phyloP scores from a whole-genome alignment of 23 tunicate species.

The Diplosoma virens region DNA sequence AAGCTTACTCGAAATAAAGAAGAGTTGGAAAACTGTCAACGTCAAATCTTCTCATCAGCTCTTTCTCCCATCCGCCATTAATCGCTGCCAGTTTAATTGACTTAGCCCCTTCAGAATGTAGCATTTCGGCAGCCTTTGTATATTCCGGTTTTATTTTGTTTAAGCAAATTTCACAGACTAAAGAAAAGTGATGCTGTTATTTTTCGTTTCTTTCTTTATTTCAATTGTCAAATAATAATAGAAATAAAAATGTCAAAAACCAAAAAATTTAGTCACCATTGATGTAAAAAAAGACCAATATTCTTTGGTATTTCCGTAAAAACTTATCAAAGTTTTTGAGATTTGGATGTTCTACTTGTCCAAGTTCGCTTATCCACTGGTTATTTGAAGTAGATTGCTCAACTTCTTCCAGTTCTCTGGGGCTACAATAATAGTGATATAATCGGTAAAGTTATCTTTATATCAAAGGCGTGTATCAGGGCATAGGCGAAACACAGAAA shows the following conservation, averaged over 20 bases:
- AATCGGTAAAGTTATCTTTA: too few species aligned
- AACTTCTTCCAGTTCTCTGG: constrained; percentile 1
- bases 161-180: constrained; percentile 75
- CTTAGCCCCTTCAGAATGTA: constrained; percentile 8
- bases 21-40: constrained; percentile 75
- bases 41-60: constrained; percentile 27
- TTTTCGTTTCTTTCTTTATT: too few species aligned
- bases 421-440: too few species aligned
- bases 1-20: constrained; percentile 57
- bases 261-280: constrained; percentile 39
- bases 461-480: too few species aligned
- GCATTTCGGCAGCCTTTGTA: constrained; percentile 59
- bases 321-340: constrained; percentile 56
- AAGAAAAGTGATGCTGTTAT: not conserved
- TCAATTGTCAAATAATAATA: too few species aligned
- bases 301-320: constrained; percentile 36
- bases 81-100: constrained; percentile 44
- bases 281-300: constrained; percentile 80
- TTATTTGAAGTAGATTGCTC: not conserved
- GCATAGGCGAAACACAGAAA: too few species aligned
- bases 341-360: constrained; percentile 59
- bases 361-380: constrained; percentile 59
- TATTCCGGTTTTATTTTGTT: constrained; percentile 64
- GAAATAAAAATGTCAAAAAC: too few species aligned
- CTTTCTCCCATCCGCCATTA: constrained; percentile 59